Base-by-base conservation (phyloP, 2,797 vertebrate species). In the Pogoniulus pusillus region DNA sequence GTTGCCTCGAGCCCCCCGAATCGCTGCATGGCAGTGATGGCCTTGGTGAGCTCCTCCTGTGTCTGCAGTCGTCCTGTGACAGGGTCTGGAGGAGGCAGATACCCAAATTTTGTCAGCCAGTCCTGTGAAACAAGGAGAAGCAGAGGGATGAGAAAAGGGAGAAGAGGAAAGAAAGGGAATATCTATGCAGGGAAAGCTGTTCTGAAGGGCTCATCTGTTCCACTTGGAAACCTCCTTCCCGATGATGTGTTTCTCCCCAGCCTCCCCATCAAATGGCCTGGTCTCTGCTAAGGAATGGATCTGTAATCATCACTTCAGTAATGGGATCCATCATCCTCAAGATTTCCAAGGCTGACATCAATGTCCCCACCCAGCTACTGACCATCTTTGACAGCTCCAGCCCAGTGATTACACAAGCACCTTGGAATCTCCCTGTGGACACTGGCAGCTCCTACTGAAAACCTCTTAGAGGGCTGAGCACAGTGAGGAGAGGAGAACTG, bases 81-180 rank as follows among this genome's bases (percentile, higher is more conserved):
- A 0, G 98, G 98, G 90, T 99, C 98, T 0, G 98, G 96, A 1
- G 98, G 98, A 3, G 98, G 98, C 90, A 99, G 98, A 94, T 99
- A 99, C 47, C 99, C 99, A 47, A 99, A 99, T 91, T 97, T 98
- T 60, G 97, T 99, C 96, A 99, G 97, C 99, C 99, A 99, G 95
- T 99, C 99, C 99, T 99, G 92, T 26, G 30, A 78, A 85, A 89
- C 27, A 69, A 65, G 74, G 66, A 29, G 10, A 87, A 79, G 29
- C 16, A 5, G 24, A 5, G 24, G 32, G 30, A 41, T 94, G 57
- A 91, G 58, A 58, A 53, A 68, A 60, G 19, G 53, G 57, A 91
- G 55, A 58, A 53, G 66, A 60, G 19, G 43, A 76, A 78, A 87
- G 35, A n/a, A 72, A 62, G 23, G 35, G 87, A 79, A 65, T 12